These are phyloP conservation scores for Columba livia DNA, from an alignment of 2,113 vertebrate species.

Conservation along the genomic window DNA sequence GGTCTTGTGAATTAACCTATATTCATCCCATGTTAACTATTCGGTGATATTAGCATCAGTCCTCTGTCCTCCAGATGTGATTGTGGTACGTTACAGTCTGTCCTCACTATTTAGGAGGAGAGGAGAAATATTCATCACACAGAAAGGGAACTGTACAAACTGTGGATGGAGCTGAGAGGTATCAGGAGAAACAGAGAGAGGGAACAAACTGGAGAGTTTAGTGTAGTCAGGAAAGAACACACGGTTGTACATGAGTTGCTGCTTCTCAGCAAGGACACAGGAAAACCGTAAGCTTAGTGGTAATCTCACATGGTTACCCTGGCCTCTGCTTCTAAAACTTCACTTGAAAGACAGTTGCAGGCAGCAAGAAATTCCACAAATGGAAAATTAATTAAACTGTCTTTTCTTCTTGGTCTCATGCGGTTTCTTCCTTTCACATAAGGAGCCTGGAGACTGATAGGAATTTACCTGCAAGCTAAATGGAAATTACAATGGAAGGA, in stretches of 20 bases:
- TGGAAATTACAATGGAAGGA: neutral
- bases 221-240: neutral
- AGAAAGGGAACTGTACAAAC: neutral
- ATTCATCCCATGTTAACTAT: neutral
- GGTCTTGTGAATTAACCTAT: neutral
- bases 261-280: neutral
- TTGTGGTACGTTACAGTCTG: neutral
- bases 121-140: neutral
- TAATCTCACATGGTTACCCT: neutral
- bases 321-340: slow-evolving; percentile 23
- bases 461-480: slow-evolving; percentile 47
- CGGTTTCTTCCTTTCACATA: slow-evolving; percentile 14
- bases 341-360: slow-evolving; percentile 15
- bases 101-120: neutral
- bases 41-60: neutral
- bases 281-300: neutral
- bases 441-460: neutral
- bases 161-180: neutral
- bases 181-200: neutral
- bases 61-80: neutral
- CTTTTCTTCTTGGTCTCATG: slow-evolving; percentile 20
- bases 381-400: slow-evolving; percentile 59
- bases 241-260: neutral
- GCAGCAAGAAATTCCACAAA: slow-evolving; percentile 35
- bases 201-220: neutral